A percentile compares a stretch with the other conserved stretches of the same genome.
Evolutionary conservation across 1,140 invertebrate genomes (phyloP).

Genomic region (Atopsyche davidsoni): DNA sequence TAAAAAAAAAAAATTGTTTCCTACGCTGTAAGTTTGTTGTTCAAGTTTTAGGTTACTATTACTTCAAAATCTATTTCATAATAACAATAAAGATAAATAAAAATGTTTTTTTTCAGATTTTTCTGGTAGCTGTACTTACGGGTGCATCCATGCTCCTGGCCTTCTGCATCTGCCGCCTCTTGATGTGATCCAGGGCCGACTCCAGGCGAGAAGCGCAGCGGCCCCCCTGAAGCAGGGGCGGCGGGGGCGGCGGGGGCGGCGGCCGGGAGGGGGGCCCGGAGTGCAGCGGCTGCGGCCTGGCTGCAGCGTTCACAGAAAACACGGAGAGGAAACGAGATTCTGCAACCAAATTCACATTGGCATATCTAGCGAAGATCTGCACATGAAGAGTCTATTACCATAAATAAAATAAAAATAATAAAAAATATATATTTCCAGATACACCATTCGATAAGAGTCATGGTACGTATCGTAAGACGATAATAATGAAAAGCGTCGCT

Average conservation of each 20-base stretch:
- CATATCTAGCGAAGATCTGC: no score
- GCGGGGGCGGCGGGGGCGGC: slow-evolving; percentile 32
- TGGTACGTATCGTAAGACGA: no score
- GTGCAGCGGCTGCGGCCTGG: slow-evolving; percentile 33
- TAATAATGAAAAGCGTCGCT: no score
- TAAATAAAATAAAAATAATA: no score
- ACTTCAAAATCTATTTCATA: no score
- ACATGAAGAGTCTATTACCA: no score
- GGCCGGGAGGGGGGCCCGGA: slow-evolving; percentile 33
- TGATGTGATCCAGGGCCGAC: slow-evolving; percentile 49
- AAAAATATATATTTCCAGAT: no score
- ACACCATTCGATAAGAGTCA: no score
- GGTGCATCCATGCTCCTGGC: slow-evolving; percentile 45
- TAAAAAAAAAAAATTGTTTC: slow-evolving; percentile 5
- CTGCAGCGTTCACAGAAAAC: slow-evolving; percentile 36
- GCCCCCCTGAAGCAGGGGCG: slow-evolving; percentile 36
- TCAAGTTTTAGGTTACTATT: no score
- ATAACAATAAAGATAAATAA: slow-evolving; percentile 9
- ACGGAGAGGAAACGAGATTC: slow-evolving; percentile 43
- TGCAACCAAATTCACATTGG: no score
- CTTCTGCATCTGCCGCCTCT: slow-evolving; percentile 49
- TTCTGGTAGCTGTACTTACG: slow-evolving; percentile 32
- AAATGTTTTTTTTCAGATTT: background rate
- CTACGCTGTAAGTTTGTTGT: no score
- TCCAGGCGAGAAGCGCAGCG: slow-evolving; percentile 50